Conservation (phyloP, 2,797 vertebrate species). For the Enteromius radiatus region DNA sequence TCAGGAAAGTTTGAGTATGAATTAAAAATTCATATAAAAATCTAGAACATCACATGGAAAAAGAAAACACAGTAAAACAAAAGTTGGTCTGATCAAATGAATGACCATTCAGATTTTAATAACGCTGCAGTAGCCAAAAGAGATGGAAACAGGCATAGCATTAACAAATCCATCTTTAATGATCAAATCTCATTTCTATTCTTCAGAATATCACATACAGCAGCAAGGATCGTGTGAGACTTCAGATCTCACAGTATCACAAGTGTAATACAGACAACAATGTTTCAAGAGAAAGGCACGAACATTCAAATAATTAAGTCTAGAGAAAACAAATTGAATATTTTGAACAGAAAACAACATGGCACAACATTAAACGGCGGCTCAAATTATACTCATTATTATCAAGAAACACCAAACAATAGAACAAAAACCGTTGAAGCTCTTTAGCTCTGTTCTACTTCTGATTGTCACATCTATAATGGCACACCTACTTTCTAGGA, state of each 20-base stretch:
- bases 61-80: neutral
- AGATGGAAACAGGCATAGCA: conserved; percentile 19
- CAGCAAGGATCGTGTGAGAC: conserved; percentile 55
- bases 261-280: conserved; percentile 71
- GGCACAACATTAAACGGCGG: conserved; percentile 47
- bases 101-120: conserved; percentile 50
- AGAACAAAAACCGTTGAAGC: conserved; percentile 22
- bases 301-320: conserved; percentile 69
- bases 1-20: neutral
- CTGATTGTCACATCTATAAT: conserved; percentile 59
- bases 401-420: conserved; percentile 39
- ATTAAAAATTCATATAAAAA: neutral
- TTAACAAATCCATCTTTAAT: conserved; percentile 46
- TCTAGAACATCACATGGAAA: neutral
- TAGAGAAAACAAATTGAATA: conserved; percentile 66
- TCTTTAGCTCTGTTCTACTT: conserved; percentile 28
- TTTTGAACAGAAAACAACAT: conserved; percentile 50
- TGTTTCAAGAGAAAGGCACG: conserved; percentile 74
- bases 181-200: conserved; percentile 65
- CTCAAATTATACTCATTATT: conserved; percentile 36
- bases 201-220: conserved; percentile 65
- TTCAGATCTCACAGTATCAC: conserved; percentile 63
- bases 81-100: neutral
- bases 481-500: conserved; percentile 33
- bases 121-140: conserved; percentile 22